phyloP scores from a whole-genome alignment of 2,113 vertebrate species.

The Paracanthobrama guichenoti region DNA sequence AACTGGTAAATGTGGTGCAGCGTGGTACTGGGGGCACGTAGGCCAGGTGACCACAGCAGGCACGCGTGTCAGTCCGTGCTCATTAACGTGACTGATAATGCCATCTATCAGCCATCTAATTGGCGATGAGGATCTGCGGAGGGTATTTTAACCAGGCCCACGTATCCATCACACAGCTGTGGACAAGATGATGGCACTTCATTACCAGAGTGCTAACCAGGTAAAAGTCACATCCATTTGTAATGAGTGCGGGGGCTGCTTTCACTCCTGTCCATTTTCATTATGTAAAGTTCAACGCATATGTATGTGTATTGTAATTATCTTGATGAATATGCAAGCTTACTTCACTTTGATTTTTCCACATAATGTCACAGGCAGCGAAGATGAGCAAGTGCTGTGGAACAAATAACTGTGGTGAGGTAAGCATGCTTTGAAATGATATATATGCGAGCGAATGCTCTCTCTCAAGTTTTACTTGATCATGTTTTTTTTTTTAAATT shows the following conservation, averaged over 20 bases:
- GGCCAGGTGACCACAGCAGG: conserved; percentile 53
- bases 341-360: conserved; percentile 41
- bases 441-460: not conserved
- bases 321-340: conserved; percentile 56
- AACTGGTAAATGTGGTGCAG: conserved; percentile 23
- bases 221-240: conserved; percentile 63
- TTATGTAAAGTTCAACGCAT: conserved; percentile 59
- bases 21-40: conserved; percentile 20
- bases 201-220: conserved; percentile 60
- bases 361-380: conserved; percentile 17
- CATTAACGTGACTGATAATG: conserved; percentile 81
- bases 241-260: conserved; percentile 53
- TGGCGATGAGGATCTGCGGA: conserved; percentile 76
- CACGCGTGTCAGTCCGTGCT: conserved; percentile 61
- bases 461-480: not conserved
- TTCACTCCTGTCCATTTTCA: conserved; percentile 57
- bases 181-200: conserved; percentile 60
- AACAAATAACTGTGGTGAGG: conserved; percentile 5
- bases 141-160: conserved; percentile 75
- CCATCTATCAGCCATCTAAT: conserved; percentile 76
- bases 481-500: not conserved
- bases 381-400: not conserved
- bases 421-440: not conserved
- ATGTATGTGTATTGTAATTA: conserved; percentile 56
- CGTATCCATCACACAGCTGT: conserved; percentile 65